Evolutionary conservation across 1,140 invertebrate species (phyloP), one percentile per base, ranked within the genome.

Genomic region (Gryllus bimaculatus): DNA sequence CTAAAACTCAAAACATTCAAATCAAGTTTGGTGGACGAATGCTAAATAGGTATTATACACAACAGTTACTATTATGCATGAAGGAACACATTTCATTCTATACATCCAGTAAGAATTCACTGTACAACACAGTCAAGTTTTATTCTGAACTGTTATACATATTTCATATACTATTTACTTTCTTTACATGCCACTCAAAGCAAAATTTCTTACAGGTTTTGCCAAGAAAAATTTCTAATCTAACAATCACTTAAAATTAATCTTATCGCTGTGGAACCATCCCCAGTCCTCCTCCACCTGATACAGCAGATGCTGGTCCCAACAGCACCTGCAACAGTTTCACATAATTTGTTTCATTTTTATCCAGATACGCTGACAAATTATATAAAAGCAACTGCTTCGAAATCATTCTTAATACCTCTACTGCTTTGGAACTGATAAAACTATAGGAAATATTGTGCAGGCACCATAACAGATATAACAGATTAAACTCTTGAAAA

Each of bases 211-310:
- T 66, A 18, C 26, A 39, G 26, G 26, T 39, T 39, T 39, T 39
- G 26, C 26, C 26, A 39, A 39, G 18, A 13, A 66, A 66, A 66
- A 18, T 66, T 13, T 66, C 54, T 66, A 66, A 10, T 66, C 54
- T 66, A 66, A 10, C 15, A 82, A 74, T 81, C 12, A 47, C 47
- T 82, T 80, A 77, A 82, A 20, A 80, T 82, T 81, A 82, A 78
- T 80, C 82, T 85, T 88, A 89, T 87, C 87, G 86, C 79, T 87
- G 88, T 85, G 88, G 86, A 13, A 87, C 87, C 78, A 88, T 88
- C 86, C 89, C 84, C 79, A 86, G 84, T 47, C 78, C 78, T 20
- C 47, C 73, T 21, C 83, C 82, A 15, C 85, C 84, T 39, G 85
- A 83, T 78, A 86, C 83, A 66, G 88, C 87, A 81, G 88, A 85